A percentile compares a stretch with the other conserved stretches of the same genome.
Evolutionary conservation across 1,140 invertebrate species (phyloP).

Genomic region (Tyrophagus putrescentiae): DNA sequence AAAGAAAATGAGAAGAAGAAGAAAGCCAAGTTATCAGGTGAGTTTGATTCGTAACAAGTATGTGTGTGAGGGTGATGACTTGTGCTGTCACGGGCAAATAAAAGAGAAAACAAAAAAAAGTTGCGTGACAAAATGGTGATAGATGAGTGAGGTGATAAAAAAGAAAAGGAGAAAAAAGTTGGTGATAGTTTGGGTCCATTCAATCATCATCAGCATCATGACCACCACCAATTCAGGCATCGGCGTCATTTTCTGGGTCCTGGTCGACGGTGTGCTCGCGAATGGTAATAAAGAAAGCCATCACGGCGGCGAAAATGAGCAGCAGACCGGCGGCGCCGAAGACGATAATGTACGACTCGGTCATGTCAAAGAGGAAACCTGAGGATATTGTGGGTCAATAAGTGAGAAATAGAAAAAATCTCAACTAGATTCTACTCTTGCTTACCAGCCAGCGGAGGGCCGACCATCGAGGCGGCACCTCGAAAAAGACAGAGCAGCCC

Average conservation of each 20-base stretch:
- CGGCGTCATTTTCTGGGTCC: conserved; percentile 9
- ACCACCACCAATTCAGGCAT: conserved; percentile 6
- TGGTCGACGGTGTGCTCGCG: not conserved
- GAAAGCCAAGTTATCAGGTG: no score
- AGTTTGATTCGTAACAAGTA: no score
- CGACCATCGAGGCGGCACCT: conserved; percentile 72
- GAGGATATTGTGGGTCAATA: conserved; percentile 36
- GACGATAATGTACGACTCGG: conserved; percentile 63
- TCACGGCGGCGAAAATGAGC: conserved; percentile 58
- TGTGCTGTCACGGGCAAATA: no score
- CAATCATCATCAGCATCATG: no score
- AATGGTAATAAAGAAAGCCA: conserved; percentile 21
- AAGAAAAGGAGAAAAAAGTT: no score
- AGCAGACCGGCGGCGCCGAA: conserved; percentile 82
- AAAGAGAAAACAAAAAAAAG: no score
- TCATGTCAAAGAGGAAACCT: conserved; percentile 73
- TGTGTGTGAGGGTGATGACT: no score
- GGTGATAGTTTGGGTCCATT: no score
- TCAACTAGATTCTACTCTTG: not conserved
- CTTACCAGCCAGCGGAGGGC: conserved; percentile 46
- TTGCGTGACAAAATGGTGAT: no score
- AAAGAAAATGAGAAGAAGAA: no score
- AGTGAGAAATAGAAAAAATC: not conserved
- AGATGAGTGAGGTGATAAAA: no score
- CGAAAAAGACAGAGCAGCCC: conserved; percentile 85